Evolutionary conservation across 2,113 vertebrate genomes (phyloP).

Genomic region (Kryptolebias marmoratus): DNA sequence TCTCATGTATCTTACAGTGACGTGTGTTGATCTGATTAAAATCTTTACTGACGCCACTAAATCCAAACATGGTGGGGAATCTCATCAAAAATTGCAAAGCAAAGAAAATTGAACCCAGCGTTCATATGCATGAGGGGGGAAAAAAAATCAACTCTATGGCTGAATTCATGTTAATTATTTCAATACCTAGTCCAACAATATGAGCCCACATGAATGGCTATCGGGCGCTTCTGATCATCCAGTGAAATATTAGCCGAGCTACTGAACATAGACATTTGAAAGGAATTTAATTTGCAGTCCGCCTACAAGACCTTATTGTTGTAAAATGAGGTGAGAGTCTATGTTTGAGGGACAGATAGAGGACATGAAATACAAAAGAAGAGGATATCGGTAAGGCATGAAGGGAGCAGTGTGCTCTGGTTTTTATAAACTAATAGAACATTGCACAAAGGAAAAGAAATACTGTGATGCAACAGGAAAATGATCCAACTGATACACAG

Average conservation of each 20-base stretch:
- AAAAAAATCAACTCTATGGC: conserved; percentile 30
- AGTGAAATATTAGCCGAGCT: conserved; percentile 80
- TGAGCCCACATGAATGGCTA: conserved; percentile 73
- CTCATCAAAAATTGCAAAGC: conserved; percentile 15
- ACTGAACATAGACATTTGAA: conserved; percentile 68
- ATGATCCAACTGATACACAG: not conserved
- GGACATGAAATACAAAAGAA: conserved; percentile 33
- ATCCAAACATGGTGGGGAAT: conserved; percentile 1
- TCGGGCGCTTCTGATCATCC: conserved; percentile 80
- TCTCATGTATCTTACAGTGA: not conserved
- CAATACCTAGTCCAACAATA: conserved; percentile 43
- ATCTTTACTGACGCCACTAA: no score
- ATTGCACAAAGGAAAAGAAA: conserved; percentile 16
- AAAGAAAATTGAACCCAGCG: conserved; percentile 34
- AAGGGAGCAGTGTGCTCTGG: conserved; percentile 28
- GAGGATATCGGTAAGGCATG: conserved; percentile 51
- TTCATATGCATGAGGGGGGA: conserved; percentile 18
- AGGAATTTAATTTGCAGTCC: conserved; percentile 79
- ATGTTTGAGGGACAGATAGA: conserved; percentile 23
- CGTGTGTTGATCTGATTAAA: no score
- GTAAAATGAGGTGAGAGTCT: conserved; percentile 44
- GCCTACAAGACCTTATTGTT: conserved; percentile 70
- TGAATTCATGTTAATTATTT: conserved; percentile 43
- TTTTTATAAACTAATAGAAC: conserved; percentile 47
- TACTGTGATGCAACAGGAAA: conserved; percentile 19